Evolutionary conservation across 2,888 invertebrate species (phyloP), one percentile per base, ranked within the genome.

Genomic region (Drosophila siamana): DNA sequence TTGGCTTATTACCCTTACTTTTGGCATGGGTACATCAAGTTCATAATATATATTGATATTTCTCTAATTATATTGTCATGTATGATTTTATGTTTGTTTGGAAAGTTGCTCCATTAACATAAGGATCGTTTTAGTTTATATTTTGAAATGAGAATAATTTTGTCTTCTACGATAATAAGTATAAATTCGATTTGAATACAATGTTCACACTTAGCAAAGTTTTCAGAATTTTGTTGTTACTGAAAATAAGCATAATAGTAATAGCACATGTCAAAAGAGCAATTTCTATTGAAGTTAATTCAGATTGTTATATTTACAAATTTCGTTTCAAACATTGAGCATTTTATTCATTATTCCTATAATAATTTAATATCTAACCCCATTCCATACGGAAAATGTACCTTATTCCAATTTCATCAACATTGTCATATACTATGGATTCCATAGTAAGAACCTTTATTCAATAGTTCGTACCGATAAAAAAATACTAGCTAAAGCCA

Each of bases 381-480:
- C 11, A 33, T 33, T 48, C 38, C 15, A 26, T 28, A 16, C 16
- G 16, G n/a, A 28, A 6, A n/a, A 30, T 9, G 16, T 8, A 30
- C 13, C 8, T 16, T 22, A 3, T 0, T 8, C 24, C 11, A 7
- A 1, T 50, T 40, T 68, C 24, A 38, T 61, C 38, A 47, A 59
- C 38, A 52, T 33, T 57, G 33, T 69, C 44, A 55, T 38, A 13
- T 60, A 66, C 74, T 60, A 74, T 66, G 66, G 62, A 52, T 52
- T 48, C 48, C 66, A 70, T 55, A 75, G 72, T 54, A 77, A 33
- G 7, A 13, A 44, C 47, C 52, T 72, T 73, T 77, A 69, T 73
- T 76, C 43, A 69, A 63, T 54, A 46, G 47, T 56, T 72, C 68
- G 48, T 44, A 63, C 26, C 50, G 26, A 54, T 62, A 57, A 76